Evolutionary conservation across 2,113 vertebrate genomes (phyloP).

Genomic region (Apodemus sylvaticus): DNA sequence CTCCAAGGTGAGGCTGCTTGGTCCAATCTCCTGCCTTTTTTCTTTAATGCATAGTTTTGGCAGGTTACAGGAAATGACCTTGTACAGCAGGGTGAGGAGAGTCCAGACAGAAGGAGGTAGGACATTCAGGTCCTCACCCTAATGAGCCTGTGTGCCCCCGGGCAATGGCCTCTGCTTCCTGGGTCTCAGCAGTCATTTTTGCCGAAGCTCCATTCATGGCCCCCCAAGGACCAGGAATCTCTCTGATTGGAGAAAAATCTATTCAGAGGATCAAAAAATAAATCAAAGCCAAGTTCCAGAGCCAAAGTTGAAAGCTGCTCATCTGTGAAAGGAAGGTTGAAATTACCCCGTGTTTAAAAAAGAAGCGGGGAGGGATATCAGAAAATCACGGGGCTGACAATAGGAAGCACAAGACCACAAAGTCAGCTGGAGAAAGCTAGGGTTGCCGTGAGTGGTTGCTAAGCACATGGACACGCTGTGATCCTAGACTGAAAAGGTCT

Average conservation of each 20-base stretch:
- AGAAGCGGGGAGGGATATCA: conserved; percentile 17
- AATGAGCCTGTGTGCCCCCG: neutral
- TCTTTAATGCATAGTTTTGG: neutral
- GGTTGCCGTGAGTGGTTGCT: neutral
- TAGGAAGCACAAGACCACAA: conserved; percentile 30
- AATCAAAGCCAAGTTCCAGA: conserved; percentile 33
- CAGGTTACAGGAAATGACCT: neutral
- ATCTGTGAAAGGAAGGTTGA: conserved; percentile 62
- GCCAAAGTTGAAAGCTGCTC: conserved; percentile 45
- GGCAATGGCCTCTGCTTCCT: neutral
- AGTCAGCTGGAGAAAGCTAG: neutral
- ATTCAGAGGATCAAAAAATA: conserved; percentile 49
- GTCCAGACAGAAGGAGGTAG: neutral
- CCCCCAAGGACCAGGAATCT: neutral
- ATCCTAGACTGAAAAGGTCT: conserved; percentile 55
- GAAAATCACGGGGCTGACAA: conserved; percentile 50
- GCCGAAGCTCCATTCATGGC: neutral
- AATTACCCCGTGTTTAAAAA: conserved; percentile 58
- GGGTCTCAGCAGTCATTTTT: neutral
- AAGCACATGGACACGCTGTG: neutral
- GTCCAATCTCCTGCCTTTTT: neutral
- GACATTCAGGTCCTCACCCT: neutral
- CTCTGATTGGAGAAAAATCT: conserved; percentile 39
- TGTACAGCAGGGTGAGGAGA: neutral
- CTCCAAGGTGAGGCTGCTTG: neutral